phyloP scores from a whole-genome alignment of 2,888 invertebrate species.

The Thyatira batis region DNA sequence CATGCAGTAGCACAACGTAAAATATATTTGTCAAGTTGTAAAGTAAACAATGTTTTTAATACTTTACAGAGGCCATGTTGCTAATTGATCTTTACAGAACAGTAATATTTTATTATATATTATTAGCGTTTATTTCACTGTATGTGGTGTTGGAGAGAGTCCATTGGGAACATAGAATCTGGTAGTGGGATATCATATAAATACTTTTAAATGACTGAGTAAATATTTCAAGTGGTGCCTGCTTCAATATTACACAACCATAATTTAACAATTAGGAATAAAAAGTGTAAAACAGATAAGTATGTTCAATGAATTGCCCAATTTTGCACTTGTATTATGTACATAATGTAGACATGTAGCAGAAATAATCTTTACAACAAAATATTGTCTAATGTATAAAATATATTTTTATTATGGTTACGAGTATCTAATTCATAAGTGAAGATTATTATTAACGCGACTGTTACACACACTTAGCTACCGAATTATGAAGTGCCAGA shows the following conservation, averaged over 20 bases:
- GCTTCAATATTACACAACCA: neutral
- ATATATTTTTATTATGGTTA: conserved; percentile 35
- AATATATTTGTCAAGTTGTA: neutral
- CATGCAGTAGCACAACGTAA: neutral
- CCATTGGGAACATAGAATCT: neutral
- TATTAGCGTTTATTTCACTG: neutral
- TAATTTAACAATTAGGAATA: neutral
- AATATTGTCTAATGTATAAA: conserved; percentile 25
- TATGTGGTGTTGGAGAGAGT: neutral
- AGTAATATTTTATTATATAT: neutral
- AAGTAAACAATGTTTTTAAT: neutral
- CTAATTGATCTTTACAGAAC: neutral
- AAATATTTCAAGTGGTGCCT: neutral
- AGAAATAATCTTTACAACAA: neutral
- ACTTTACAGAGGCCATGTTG: neutral
- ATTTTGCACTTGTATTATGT: conserved; percentile 1
- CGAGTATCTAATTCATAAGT: conserved; percentile 34
- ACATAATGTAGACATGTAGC: neutral
- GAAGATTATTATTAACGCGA: conserved; percentile 18
- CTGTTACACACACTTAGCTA: conserved; percentile 18
- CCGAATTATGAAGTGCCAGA: conserved; percentile 18
- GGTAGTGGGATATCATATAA: neutral
- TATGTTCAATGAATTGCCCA: neutral
- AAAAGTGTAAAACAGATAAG: neutral
- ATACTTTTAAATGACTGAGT: neutral